These are phyloP conservation scores for Bucco capensis DNA, from an alignment of 2,113 vertebrate species.

Conservation along the genomic window DNA sequence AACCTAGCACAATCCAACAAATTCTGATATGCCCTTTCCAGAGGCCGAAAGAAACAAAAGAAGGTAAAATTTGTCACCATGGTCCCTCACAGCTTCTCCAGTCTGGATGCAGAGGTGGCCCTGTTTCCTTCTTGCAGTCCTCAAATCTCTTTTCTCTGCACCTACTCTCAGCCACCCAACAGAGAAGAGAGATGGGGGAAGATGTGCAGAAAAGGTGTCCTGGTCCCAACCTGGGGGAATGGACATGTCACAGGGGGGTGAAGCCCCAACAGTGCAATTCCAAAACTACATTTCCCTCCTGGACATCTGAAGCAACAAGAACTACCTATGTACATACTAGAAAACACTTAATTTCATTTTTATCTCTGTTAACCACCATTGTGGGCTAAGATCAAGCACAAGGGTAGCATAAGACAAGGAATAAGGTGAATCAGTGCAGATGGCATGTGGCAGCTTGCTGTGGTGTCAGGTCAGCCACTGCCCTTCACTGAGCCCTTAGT, in stretches of 20 bases:
- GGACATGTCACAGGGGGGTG: fast-evolving
- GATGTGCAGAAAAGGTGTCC: background rate
- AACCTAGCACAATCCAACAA: background rate
- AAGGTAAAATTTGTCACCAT: background rate
- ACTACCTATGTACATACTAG: background rate
- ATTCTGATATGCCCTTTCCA: background rate
- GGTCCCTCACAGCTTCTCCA: background rate
- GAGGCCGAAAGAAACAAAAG: background rate
- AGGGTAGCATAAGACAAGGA: background rate
- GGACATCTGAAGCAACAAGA: background rate
- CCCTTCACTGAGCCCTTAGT: background rate
- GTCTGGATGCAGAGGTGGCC: background rate
- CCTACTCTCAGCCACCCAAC: background rate
- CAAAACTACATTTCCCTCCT: background rate
- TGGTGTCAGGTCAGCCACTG: background rate
- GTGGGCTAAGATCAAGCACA: background rate
- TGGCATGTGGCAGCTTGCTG: fast-evolving
- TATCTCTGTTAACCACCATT: background rate
- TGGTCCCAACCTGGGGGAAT: background rate
- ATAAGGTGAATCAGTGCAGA: fast-evolving
- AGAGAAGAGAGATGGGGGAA: background rate
- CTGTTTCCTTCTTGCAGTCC: background rate
- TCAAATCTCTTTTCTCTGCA: background rate
- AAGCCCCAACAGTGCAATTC: background rate
- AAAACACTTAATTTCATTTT: background rate